These are phyloP conservation scores for Cromileptes altivelis DNA, from an alignment of 2,113 vertebrate genomes.

Conservation along the genomic window DNA sequence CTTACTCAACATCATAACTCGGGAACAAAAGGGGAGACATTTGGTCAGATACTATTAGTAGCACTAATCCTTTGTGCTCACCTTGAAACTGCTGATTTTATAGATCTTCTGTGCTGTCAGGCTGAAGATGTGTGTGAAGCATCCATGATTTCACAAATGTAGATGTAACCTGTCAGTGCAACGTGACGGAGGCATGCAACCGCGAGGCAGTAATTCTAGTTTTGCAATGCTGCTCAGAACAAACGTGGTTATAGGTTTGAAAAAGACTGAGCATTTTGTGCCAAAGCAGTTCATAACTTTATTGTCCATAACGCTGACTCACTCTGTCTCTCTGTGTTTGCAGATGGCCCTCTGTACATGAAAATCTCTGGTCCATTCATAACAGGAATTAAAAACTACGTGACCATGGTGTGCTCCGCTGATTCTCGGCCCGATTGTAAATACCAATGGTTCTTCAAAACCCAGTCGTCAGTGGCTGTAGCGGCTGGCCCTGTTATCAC, in stretches of 20 bases:
- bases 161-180: no score
- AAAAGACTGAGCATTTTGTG: not conserved
- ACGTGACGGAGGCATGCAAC: no score
- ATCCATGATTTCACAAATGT: no score
- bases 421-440: constrained; percentile 68
- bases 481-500: constrained; percentile 18
- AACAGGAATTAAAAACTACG: accelerated
- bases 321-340: constrained; percentile 18
- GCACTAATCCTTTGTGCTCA: no score
- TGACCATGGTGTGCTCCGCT: constrained; percentile 48
- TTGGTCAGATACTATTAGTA: no score
- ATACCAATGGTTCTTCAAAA: constrained; percentile 70
- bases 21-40: no score
- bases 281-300: not conserved
- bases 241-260: not conserved
- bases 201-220: no score
- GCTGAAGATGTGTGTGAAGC: no score
- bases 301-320: not conserved
- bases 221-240: not conserved
- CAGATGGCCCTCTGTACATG: constrained; percentile 75
- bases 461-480: accelerated
- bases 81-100: no score
- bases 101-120: no score
- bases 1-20: no score
- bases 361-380: constrained; percentile 32